A percentile compares a stretch with the other conserved stretches of the same genome.
Conservation (phyloP, 2,797 vertebrate species). For the Danio choprae region DNA sequence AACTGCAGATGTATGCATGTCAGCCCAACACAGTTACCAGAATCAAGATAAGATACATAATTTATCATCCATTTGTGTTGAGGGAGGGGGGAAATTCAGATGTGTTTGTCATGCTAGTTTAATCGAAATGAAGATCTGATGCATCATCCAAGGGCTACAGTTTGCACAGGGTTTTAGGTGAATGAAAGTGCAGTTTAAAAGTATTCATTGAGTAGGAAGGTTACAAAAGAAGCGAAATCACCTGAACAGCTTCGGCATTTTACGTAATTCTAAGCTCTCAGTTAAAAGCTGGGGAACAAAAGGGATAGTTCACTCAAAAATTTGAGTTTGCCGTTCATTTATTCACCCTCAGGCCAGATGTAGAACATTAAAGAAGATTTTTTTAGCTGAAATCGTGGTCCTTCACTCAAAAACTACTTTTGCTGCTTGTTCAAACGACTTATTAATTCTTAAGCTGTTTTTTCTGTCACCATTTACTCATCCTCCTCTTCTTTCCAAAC, state of each 20-base stretch:
- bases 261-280: conserved; percentile 3
- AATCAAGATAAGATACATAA: conserved; percentile 50
- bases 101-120: conserved; percentile 34
- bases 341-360: not conserved
- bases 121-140: conserved; percentile 41
- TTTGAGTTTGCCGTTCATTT: not conserved
- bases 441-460: no score
- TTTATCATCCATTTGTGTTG: conserved; percentile 43
- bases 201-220: conserved; percentile 30
- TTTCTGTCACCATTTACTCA: no score
- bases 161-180: conserved; percentile 1
- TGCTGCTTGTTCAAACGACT: no score
- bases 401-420: no score
- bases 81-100: conserved; percentile 30
- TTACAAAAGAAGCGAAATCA: conserved; percentile 38
- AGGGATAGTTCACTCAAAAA: not conserved
- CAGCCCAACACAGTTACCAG: conserved; percentile 10
- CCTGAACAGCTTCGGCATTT: conserved; percentile 7
- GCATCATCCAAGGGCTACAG: conserved; percentile 24
- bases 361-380: not conserved
- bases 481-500: no score
- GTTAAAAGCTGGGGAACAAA: conserved; percentile 25
- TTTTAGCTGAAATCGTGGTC: no score
- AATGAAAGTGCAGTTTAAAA: conserved; percentile 34
- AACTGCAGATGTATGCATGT: not conserved